Evolutionary conservation across 2,888 invertebrate species (phyloP).

Genomic region (Lepidochrysops patricia): DNA sequence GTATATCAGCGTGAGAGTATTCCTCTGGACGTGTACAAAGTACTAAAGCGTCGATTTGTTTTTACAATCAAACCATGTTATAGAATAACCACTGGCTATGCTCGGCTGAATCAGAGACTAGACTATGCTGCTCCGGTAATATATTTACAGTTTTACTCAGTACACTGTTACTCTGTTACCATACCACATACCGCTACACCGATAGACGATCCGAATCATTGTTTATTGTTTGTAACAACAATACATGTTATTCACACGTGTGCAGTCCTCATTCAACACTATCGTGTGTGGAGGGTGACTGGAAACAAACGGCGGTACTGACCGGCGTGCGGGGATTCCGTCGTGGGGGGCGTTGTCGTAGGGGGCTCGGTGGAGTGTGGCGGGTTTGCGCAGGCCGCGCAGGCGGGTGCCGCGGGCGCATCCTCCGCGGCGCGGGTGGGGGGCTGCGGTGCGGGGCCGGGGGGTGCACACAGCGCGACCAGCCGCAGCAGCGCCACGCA

Average conservation of each 20-base stretch:
- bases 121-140: no score
- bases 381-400: slow-evolving; percentile 61
- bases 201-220: neutral
- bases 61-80: no score
- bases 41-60: no score
- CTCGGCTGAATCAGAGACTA: no score
- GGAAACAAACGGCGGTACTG: slow-evolving; percentile 34
- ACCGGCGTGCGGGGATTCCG: slow-evolving; percentile 51
- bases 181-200: neutral
- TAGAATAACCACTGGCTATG: no score
- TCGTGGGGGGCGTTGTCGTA: slow-evolving; percentile 38
- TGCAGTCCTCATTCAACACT: neutral
- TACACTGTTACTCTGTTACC: neutral
- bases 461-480: slow-evolving; percentile 68
- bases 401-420: slow-evolving; percentile 52
- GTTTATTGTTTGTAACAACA: neutral
- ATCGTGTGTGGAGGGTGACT: no score
- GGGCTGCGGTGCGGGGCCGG: slow-evolving; percentile 59
- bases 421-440: slow-evolving; percentile 62
- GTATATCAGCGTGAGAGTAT: neutral
- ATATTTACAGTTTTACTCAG: neutral
- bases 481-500: slow-evolving; percentile 73
- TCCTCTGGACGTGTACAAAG: no score
- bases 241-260: neutral
- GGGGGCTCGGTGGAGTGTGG: slow-evolving; percentile 54